A percentile compares a stretch with the other conserved stretches of the same genome.
These are phyloP conservation scores for Leptatherina wallacei DNA, from an alignment of 2,797 vertebrate genomes.

Conservation along the genomic window DNA sequence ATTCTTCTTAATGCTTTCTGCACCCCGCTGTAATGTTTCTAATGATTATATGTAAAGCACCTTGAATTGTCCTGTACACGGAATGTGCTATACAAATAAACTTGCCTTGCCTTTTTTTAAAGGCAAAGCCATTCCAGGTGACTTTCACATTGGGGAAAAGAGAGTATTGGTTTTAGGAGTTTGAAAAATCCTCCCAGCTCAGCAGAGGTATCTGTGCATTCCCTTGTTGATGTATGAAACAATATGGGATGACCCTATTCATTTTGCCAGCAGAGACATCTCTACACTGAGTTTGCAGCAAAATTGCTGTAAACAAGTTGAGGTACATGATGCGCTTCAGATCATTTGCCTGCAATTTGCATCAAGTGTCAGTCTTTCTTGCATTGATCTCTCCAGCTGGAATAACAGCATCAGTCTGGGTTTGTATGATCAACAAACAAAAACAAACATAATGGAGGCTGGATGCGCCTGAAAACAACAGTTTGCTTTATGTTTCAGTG, in stretches of 20 bases:
- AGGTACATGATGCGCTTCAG: background rate
- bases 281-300: background rate
- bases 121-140: no score
- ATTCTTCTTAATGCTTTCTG: no score
- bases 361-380: constrained; percentile 11
- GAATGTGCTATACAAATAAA: no score
- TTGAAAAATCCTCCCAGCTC: background rate
- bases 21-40: no score
- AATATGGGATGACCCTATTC: background rate
- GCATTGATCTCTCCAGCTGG: background rate
- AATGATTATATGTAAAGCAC: no score
- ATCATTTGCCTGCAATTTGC: constrained; percentile 20
- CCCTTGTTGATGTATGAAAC: background rate
- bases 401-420: background rate
- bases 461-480: background rate
- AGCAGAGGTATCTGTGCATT: background rate
- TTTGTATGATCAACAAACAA: background rate
- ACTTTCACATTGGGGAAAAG: background rate
- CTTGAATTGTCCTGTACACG: no score
- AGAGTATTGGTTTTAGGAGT: background rate
- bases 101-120: no score
- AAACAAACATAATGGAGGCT: background rate
- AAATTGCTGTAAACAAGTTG: background rate
- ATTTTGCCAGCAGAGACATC: background rate
- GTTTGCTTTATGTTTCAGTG: background rate